Conservation (phyloP, 2,888 invertebrate species). For the Notocelia uddmanniana region DNA sequence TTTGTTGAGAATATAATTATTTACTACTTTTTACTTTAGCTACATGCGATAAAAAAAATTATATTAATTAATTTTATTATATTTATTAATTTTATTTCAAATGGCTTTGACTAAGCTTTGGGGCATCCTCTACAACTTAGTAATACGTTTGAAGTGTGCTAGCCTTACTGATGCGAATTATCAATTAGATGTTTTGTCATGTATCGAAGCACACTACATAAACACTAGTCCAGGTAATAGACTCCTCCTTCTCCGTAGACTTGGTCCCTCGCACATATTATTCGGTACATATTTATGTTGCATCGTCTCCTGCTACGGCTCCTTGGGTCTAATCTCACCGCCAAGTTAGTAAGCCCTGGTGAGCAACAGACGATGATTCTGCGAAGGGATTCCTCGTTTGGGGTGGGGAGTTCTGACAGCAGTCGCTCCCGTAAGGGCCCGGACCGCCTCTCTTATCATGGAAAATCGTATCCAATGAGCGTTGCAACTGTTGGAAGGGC, state of each 20-base stretch:
- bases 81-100: not conserved
- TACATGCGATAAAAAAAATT: not conserved
- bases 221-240: not conserved
- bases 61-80: not conserved
- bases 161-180: not conserved
- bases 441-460: too few relatives aligned
- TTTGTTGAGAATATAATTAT: slow-evolving; percentile 6
- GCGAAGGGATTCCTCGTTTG: not conserved
- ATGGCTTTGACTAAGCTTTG: not conserved
- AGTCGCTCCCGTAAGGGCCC: not conserved
- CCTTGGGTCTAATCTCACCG: too few relatives aligned
- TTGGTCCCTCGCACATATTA: not conserved
- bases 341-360: too few relatives aligned
- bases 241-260: not conserved
- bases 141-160: not conserved
- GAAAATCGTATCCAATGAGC: not conserved
- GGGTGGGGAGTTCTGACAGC: not conserved
- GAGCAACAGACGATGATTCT: not conserved
- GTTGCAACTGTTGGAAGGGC: not conserved
- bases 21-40: not conserved
- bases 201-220: not conserved
- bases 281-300: not conserved
- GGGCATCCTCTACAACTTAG: not conserved
- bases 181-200: not conserved
- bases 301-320: not conserved